Evolutionary conservation across 2,888 invertebrate genomes (phyloP).

Genomic region (Machimus atricapillus): DNA sequence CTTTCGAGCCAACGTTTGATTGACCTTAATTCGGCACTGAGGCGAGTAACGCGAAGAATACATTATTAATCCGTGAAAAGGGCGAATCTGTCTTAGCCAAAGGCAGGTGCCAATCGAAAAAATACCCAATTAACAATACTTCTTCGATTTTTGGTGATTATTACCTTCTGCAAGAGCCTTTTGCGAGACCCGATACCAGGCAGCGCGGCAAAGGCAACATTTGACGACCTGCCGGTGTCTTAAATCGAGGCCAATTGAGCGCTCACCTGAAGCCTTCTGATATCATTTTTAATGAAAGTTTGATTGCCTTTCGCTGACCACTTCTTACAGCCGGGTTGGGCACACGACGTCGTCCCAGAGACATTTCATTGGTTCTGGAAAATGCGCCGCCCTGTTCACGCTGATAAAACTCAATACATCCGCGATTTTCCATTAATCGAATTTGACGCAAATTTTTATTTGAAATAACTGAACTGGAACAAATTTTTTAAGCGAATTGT

Average conservation of each 20-base stretch:
- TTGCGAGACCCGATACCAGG: neutral
- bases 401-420: neutral
- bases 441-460: neutral
- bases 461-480: neutral
- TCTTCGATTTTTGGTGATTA: neutral
- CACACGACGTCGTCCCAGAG: neutral
- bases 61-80: neutral
- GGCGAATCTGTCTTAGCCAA: neutral
- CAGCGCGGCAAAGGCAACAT: neutral
- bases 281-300: neutral
- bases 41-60: neutral
- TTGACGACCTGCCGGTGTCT: neutral
- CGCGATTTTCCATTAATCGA: neutral
- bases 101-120: neutral
- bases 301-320: neutral
- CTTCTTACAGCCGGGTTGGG: neutral
- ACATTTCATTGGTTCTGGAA: neutral
- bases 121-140: neutral
- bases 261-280: neutral
- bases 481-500: neutral
- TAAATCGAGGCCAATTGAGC: neutral
- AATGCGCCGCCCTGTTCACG: neutral
- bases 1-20: neutral
- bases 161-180: neutral
- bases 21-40: conserved; percentile 1